phyloP scores from a whole-genome alignment of 2,888 invertebrate species.

The Phyto melanocephala region DNA sequence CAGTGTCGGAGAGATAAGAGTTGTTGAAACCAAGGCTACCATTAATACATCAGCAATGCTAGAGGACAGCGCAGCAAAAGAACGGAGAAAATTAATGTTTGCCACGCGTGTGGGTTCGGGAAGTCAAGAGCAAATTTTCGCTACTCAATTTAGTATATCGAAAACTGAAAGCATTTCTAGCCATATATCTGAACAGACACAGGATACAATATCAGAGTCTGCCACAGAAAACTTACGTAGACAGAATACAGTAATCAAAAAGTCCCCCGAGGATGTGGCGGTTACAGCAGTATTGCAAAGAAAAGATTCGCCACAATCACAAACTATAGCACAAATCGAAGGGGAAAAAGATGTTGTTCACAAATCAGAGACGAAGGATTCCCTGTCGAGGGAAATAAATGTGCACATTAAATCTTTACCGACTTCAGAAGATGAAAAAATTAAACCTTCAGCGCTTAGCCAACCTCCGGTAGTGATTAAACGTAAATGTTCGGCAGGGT shows the following conservation, averaged over 20 bases:
- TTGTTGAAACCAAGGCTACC: conserved; percentile 73
- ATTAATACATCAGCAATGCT: conserved; percentile 66
- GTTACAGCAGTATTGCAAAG: conserved; percentile 2
- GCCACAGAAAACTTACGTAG: conserved; percentile 72
- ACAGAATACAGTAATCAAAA: conserved; percentile 75
- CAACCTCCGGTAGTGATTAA: conserved; percentile 72
- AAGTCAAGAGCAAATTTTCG: conserved; percentile 85
- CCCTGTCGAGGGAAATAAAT: conserved; percentile 48
- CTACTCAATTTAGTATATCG: conserved; percentile 83
- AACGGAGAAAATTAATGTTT: conserved; percentile 81
- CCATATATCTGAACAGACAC: conserved; percentile 81
- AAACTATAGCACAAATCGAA: conserved; percentile 45
- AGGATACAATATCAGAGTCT: conserved; percentile 69
- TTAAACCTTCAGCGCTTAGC: conserved; percentile 29
- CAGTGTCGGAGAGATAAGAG: conserved; percentile 70
- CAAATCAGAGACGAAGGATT: conserved; percentile 48
- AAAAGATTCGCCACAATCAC: conserved; percentile 18
- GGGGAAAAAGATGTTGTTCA: conserved; percentile 41
- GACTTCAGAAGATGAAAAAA: conserved; percentile 75
- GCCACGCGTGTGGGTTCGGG: conserved; percentile 83
- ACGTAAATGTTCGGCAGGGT: conserved; percentile 69
- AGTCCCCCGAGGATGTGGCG: conserved; percentile 68
- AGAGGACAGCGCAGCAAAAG: conserved; percentile 71
- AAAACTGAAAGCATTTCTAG: conserved; percentile 83
- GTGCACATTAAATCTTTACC: conserved; percentile 68